Evolutionary conservation across 2,797 vertebrate genomes (phyloP).

Genomic region (Xyrichtys novacula): DNA sequence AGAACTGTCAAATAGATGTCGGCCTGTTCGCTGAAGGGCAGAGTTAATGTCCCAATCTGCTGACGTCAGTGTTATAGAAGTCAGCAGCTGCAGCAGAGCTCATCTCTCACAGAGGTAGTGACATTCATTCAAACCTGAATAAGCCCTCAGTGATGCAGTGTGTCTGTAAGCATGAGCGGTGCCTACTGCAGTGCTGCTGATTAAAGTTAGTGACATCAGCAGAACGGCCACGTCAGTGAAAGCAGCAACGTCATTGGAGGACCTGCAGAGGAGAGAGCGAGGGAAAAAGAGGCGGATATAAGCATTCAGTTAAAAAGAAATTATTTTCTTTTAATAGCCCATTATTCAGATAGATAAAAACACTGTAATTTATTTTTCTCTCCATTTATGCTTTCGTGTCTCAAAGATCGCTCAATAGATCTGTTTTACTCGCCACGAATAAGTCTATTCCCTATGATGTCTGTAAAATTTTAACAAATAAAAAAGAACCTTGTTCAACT

Average conservation of each 20-base stretch:
- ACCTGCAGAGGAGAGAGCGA: constrained; percentile 10
- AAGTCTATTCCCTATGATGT: too few relatives aligned
- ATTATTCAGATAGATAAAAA: background rate
- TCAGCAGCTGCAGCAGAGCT: constrained; percentile 52
- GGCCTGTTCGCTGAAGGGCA: background rate
- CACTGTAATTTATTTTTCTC: too few relatives aligned
- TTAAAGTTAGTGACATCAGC: constrained; percentile 65
- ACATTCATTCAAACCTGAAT: constrained; percentile 44
- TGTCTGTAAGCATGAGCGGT: constrained; percentile 42
- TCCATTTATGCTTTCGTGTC: too few relatives aligned
- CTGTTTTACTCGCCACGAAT: too few relatives aligned
- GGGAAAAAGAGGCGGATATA: too few relatives aligned
- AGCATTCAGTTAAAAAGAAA: background rate
- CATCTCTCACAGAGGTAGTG: constrained; percentile 47
- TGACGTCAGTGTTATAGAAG: constrained; percentile 27
- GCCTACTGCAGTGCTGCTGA: constrained; percentile 65
- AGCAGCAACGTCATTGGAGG: constrained; percentile 40
- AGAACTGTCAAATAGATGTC: background rate
- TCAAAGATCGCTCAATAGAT: too few relatives aligned
- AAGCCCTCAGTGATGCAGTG: constrained; percentile 41
- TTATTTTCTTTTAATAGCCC: constrained; percentile 5
- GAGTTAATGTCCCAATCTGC: constrained; percentile 10
- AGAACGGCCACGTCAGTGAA: constrained; percentile 30
- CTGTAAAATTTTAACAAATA: too few relatives aligned
- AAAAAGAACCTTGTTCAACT: too few relatives aligned